Evolutionary conservation across 1,140 invertebrate genomes (phyloP), one percentile per base, ranked within the genome.

Genomic region (Trachelipus rathkii): DNA sequence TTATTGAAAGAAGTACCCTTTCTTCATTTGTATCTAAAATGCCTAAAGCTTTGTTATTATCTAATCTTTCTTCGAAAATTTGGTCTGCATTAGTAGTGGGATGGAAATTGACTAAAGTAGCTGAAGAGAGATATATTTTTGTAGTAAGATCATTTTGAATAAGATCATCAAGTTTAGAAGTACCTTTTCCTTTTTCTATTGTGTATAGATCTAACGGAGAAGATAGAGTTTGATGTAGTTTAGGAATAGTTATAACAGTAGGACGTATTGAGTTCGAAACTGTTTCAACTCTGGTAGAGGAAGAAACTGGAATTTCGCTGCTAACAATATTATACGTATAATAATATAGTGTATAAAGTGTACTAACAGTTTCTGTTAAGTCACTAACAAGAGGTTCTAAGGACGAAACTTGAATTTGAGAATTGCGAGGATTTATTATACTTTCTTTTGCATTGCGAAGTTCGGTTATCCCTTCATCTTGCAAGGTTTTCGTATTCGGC

Each of bases 61-160:
- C 19, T 19, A 60, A 60, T 10, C 66, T 33, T 33, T n/a, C 19
- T 4, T 19, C 67, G 11, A 11, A 21, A 68, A 7, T 67, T 13
- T 8, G 44, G 8, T 24, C 23, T 15, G 9, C 23, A 71, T 11
- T 44, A 10, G 19, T 11, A 43, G 43, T 81, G 33, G 81, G 80
- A 71, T 82, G 82, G 15, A 84, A 77, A 60, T 83, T 80, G 21
- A 84, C 76, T 10, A 84, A 76, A 6, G 83, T 84, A 44, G 82
- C 82, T 9, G 85, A 81, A 15, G 82, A 82, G 9, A 85, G 75
- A 79, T 84, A 84, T 11, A 85, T 82, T 74, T 83, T 81, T 9
- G 84, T 84, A 2, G 84, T 84, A n/a, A 82, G 76, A 8, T 82
- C 82, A 45, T 82, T 78, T n/a, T 79, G 21, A 43, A 83, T 78